Conservation (phyloP, 2,888 invertebrate genomes). For the Drosophila mulleri region DNA sequence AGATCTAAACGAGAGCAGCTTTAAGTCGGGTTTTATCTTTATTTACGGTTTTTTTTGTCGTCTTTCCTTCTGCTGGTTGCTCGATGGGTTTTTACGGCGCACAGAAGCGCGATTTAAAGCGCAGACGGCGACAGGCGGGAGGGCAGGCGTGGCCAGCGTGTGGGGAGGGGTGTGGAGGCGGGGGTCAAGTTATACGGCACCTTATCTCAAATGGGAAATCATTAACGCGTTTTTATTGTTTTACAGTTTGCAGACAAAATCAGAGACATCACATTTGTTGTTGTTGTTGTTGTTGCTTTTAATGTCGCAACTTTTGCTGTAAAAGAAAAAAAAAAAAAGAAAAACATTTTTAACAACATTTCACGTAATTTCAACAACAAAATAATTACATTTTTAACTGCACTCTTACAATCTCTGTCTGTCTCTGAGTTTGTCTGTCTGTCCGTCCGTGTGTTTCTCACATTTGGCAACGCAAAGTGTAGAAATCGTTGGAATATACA, state of each 20-base stretch:
- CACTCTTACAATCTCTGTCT: constrained; percentile 51
- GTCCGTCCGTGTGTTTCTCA: constrained; percentile 44
- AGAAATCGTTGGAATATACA: constrained; percentile 36
- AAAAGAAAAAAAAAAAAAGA: constrained; percentile 33
- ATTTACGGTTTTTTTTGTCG: constrained; percentile 2
- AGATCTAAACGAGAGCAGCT: constrained; percentile 71
- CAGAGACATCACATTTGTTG: constrained; percentile 49
- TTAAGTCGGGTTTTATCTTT: constrained; percentile 33
- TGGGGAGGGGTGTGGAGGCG: not conserved
- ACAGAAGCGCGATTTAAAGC: constrained; percentile 41
- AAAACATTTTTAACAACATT: constrained; percentile 67
- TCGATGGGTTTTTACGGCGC: constrained; percentile 45
- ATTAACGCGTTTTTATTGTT: constrained; percentile 75
- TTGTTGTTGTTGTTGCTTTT: constrained; percentile 44
- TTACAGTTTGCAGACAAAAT: constrained; percentile 66
- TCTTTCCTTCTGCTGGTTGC: constrained; percentile 2
- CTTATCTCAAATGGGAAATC: constrained; percentile 80
- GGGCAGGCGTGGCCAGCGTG: not conserved
- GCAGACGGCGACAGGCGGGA: not conserved
- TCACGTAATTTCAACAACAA: constrained; percentile 75
- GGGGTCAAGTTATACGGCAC: constrained; percentile 51
- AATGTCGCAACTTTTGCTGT: constrained; percentile 74
- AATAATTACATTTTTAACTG: constrained; percentile 74
- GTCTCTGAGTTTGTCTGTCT: not conserved
- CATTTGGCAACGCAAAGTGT: constrained; percentile 53